Percentiles rank a stretch among this genome's conserved stretches.
phyloP scores from a whole-genome alignment of 2,797 vertebrate species.

The Anableps anableps region DNA sequence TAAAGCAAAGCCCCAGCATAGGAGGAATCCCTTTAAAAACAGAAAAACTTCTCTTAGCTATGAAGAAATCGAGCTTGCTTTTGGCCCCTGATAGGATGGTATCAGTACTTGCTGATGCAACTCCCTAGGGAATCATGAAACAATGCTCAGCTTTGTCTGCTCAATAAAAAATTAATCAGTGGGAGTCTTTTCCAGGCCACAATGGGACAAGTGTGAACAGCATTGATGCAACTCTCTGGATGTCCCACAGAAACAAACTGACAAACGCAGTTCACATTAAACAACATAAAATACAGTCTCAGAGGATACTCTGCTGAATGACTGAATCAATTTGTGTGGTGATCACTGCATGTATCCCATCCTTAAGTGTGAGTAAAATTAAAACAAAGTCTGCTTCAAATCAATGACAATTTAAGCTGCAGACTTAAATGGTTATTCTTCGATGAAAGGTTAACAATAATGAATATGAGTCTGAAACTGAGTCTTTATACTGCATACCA shows the following conservation, averaged over 20 bases:
- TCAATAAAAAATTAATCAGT: conserved; percentile 81
- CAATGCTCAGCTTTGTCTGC: conserved; percentile 74
- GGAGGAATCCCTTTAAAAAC: conserved; percentile 29
- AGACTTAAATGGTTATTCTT: background rate
- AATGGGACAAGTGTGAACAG: conserved; percentile 54
- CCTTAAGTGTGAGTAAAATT: conserved; percentile 1
- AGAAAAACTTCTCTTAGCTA: conserved; percentile 36
- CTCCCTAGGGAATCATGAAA: conserved; percentile 77
- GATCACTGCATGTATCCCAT: conserved; percentile 1
- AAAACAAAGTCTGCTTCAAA: conserved; percentile 9
- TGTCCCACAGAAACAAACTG: conserved; percentile 14
- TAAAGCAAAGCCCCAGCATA: conserved; percentile 11
- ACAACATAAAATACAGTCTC: conserved; percentile 19
- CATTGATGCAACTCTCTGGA: conserved; percentile 13
- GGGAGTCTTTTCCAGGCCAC: conserved; percentile 64
- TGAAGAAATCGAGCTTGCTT: conserved; percentile 49
- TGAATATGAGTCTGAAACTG: background rate
- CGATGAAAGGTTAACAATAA: background rate
- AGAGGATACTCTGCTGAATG: background rate
- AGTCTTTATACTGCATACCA: background rate
- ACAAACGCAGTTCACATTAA: conserved; percentile 6
- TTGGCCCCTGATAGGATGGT: conserved; percentile 54
- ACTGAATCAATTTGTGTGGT: background rate
- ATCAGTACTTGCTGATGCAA: conserved; percentile 77
- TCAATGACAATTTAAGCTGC: conserved; percentile 18